A percentile compares a stretch with the other conserved stretches of the same genome.
Conservation (phyloP, 2,113 vertebrate species). For the Nerophis ophidion region DNA sequence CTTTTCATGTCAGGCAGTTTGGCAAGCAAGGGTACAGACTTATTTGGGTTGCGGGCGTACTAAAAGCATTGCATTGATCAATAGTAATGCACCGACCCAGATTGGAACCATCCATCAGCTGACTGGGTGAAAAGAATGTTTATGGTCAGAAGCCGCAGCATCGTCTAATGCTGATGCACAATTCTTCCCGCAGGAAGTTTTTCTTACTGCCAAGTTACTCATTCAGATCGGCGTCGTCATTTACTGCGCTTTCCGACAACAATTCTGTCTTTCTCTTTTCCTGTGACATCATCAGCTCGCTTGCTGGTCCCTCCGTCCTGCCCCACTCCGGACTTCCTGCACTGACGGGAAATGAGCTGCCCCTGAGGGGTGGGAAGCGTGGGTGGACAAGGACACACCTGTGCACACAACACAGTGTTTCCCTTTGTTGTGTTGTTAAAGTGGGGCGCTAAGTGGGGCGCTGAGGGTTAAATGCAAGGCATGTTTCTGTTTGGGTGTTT, state of each 20-base stretch:
- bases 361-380: conserved; percentile 23
- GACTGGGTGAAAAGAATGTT: neutral
- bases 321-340: conserved; percentile 58
- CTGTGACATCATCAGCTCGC: conserved; percentile 50
- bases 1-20: conserved; percentile 5
- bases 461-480: neutral
- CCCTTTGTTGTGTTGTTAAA: conserved; percentile 28
- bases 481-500: neutral
- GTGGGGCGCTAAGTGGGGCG: conserved; percentile 20
- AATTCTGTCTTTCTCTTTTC: conserved; percentile 54
- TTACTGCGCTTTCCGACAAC: conserved; percentile 34
- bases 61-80: conserved; percentile 26
- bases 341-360: conserved; percentile 49
- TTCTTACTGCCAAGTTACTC: neutral
- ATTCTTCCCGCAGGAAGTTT: neutral
- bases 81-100: conserved; percentile 35
- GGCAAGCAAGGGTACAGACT: neutral
- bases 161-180: neutral
- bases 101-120: neutral
- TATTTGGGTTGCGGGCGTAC: neutral
- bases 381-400: conserved; percentile 62
- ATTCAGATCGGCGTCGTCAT: neutral
- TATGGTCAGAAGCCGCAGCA: neutral
- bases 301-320: conserved; percentile 7
- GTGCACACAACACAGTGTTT: conserved; percentile 55